Conservation (phyloP, 2,113 vertebrate species). For the Gallinago undulata region DNA sequence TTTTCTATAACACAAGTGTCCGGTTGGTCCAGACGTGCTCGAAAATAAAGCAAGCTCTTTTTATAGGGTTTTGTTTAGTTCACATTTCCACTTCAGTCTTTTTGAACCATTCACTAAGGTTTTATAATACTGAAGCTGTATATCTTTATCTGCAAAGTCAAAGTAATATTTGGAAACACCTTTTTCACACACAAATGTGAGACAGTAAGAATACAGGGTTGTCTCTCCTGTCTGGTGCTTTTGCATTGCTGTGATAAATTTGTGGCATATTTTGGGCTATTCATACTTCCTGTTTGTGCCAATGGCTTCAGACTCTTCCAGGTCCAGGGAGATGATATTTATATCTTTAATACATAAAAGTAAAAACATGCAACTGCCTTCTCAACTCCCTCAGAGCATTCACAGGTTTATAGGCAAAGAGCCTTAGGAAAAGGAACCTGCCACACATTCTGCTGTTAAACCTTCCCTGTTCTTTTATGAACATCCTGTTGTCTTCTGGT, state of each 20-base stretch:
- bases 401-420: conserved; percentile 10
- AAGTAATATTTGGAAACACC: neutral
- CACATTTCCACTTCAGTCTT: neutral
- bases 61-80: neutral
- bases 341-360: neutral
- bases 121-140: neutral
- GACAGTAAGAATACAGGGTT: neutral
- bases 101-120: neutral
- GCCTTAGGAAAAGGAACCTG: neutral
- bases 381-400: conserved; percentile 3
- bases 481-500: neutral
- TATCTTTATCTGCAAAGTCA: neutral
- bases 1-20: neutral
- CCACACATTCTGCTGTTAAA: neutral
- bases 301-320: neutral
- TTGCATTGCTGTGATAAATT: neutral
- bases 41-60: neutral
- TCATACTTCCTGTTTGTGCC: neutral
- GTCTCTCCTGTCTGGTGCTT: neutral
- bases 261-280: neutral
- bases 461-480: neutral
- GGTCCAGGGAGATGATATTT: neutral
- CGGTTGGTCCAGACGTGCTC: neutral
- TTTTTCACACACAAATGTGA: neutral
- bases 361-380: neutral